These are phyloP conservation scores for Aphidius colemani DNA, from an alignment of 2,888 invertebrate genomes.

Conservation along the genomic window DNA sequence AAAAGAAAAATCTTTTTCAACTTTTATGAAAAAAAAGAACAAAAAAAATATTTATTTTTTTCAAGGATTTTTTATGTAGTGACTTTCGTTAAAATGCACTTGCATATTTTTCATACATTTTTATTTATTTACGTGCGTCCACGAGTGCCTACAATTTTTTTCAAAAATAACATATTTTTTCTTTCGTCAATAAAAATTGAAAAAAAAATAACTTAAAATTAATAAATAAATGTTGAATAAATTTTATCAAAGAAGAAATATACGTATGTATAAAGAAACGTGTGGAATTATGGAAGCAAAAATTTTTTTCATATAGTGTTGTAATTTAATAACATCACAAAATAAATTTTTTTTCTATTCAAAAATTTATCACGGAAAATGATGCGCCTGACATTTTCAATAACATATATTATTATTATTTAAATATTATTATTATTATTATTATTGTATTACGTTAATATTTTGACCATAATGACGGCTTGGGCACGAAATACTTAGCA, in stretches of 20 bases:
- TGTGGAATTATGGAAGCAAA: too few relatives aligned
- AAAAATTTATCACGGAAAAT: conserved; percentile 14
- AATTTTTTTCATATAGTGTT: too few relatives aligned
- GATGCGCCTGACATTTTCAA: conserved; percentile 2
- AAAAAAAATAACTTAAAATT: conserved; percentile 31
- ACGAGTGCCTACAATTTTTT: conserved; percentile 1
- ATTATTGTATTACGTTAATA: neutral
- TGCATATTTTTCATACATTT: conserved; percentile 14
- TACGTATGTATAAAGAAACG: too few relatives aligned
- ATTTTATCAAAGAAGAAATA: conserved; percentile 2
- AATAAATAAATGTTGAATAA: conserved; percentile 20
- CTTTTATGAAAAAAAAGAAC: too few relatives aligned
- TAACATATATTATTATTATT: neutral
- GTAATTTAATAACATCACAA: conserved; percentile 11
- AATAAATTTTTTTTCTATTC: conserved; percentile 9
- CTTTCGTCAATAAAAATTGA: conserved; percentile 13
- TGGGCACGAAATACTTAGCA: conserved; percentile 16
- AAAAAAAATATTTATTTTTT: too few relatives aligned
- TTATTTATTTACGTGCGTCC: conserved; percentile 9
- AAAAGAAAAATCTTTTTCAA: too few relatives aligned
- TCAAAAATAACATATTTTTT: neutral
- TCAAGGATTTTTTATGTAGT: neutral
- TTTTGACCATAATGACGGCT: conserved; percentile 14
- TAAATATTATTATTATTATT: neutral
- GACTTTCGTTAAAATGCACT: conserved; percentile 15